A percentile compares a stretch with the other conserved stretches of the same genome.
Evolutionary conservation across 2,113 vertebrate species (phyloP).

Genomic region (Rhagologus leucostigma): DNA sequence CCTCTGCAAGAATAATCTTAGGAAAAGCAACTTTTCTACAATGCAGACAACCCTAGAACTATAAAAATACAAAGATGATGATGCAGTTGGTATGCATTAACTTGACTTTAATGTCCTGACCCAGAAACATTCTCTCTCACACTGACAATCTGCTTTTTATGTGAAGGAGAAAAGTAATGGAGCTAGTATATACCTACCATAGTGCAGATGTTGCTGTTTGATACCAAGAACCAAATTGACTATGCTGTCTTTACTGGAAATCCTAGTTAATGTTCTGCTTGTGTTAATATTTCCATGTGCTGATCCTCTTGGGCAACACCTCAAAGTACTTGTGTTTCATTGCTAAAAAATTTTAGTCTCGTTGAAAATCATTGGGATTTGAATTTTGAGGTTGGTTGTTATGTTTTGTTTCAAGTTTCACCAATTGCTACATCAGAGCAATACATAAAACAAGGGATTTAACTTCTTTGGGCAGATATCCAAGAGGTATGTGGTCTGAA

Average conservation of each 20-base stretch:
- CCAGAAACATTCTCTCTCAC: neutral
- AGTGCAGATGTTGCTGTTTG: conserved; percentile 4
- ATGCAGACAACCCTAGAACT: neutral
- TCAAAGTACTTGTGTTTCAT: neutral
- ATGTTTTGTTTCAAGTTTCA: neutral
- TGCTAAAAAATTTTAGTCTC: neutral
- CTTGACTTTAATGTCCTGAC: neutral
- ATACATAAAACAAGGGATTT: neutral
- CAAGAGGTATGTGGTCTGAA: neutral
- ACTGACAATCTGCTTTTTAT: neutral
- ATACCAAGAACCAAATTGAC: neutral
- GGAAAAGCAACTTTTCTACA: neutral
- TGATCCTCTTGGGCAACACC: neutral
- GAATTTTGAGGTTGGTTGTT: neutral
- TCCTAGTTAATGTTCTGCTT: neutral
- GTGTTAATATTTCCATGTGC: conserved; percentile 21
- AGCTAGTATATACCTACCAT: neutral
- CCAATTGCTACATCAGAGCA: neutral
- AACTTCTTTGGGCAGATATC: neutral
- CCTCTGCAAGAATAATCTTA: neutral
- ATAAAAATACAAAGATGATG: neutral
- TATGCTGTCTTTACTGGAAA: conserved; percentile 15
- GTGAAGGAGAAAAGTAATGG: neutral
- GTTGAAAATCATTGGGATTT: neutral
- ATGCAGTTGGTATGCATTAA: neutral